Percentiles rank a stretch among this genome's conserved stretches.
These are phyloP conservation scores for Cettia cetti DNA, from an alignment of 2,113 vertebrate genomes.

Conservation along the genomic window DNA sequence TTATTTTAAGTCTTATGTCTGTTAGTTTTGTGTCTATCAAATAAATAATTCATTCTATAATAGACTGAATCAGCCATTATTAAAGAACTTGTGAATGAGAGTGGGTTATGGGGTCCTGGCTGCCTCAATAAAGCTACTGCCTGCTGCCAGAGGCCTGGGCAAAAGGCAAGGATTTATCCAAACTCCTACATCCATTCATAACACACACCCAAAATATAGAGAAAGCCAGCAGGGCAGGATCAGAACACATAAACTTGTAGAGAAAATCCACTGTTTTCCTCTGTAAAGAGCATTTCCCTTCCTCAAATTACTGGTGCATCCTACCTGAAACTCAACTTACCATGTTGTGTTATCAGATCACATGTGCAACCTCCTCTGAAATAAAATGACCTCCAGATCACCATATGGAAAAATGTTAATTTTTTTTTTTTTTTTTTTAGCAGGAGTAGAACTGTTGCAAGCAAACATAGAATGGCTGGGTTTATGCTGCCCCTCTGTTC, in stretches of 20 bases:
- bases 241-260: background rate
- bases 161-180: background rate
- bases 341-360: background rate
- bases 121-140: background rate
- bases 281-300: background rate
- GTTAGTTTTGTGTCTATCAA: background rate
- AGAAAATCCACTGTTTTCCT: background rate
- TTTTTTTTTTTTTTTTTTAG: too few species aligned
- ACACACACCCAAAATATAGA: background rate
- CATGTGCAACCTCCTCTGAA: rapidly evolving
- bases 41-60: background rate
- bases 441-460: background rate
- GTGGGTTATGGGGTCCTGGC: background rate
- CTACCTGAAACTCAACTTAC: background rate
- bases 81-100: background rate
- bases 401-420: background rate
- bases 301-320: background rate
- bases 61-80: background rate
- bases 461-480: background rate
- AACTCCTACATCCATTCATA: background rate
- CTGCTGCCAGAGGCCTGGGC: background rate
- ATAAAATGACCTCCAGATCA: background rate
- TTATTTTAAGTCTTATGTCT: background rate
- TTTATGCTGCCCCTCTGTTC: background rate
- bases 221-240: background rate